phyloP scores from a whole-genome alignment of 2,888 invertebrate species.

The Drosophila atripex region DNA sequence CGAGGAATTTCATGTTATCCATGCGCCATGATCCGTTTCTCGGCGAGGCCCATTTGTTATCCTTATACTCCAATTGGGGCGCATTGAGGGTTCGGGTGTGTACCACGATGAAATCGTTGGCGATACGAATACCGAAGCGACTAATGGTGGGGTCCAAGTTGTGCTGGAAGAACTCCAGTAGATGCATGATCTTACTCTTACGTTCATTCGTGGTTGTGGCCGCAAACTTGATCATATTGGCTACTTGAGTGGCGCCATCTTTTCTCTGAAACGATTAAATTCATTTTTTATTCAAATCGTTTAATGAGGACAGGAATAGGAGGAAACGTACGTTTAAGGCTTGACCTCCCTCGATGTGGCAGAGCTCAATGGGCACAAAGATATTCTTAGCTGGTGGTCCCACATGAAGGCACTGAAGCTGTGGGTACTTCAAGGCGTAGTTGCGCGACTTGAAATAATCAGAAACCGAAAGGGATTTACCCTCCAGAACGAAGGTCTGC shows the following conservation, averaged over 20 bases:
- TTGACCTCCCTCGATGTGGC: slow-evolving; percentile 92
- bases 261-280: slow-evolving; percentile 84
- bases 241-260: slow-evolving; percentile 92
- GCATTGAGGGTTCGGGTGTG: slow-evolving; percentile 91
- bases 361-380: slow-evolving; percentile 93
- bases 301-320: neutral
- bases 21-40: slow-evolving; percentile 76
- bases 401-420: slow-evolving; percentile 94
- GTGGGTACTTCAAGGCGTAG: slow-evolving; percentile 85
- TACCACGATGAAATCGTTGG: slow-evolving; percentile 89
- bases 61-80: slow-evolving; percentile 88
- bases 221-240: slow-evolving; percentile 93
- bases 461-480: slow-evolving; percentile 82
- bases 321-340: slow-evolving; percentile 84
- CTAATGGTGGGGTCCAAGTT: slow-evolving; percentile 85
- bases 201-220: slow-evolving; percentile 92
- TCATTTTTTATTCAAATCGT: neutral
- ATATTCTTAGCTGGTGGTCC: slow-evolving; percentile 88
- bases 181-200: slow-evolving; percentile 90
- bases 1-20: slow-evolving; percentile 51
- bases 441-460: slow-evolving; percentile 73
- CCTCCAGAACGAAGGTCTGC: slow-evolving; percentile 81
- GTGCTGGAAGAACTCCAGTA: slow-evolving; percentile 73
- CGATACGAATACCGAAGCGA: slow-evolving; percentile 93
- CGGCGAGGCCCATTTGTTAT: slow-evolving; percentile 39